Percentiles rank a stretch among this genome's conserved stretches.
These are phyloP conservation scores for Drosophila arawakana DNA, from an alignment of 1,140 invertebrate species.

Conservation along the genomic window DNA sequence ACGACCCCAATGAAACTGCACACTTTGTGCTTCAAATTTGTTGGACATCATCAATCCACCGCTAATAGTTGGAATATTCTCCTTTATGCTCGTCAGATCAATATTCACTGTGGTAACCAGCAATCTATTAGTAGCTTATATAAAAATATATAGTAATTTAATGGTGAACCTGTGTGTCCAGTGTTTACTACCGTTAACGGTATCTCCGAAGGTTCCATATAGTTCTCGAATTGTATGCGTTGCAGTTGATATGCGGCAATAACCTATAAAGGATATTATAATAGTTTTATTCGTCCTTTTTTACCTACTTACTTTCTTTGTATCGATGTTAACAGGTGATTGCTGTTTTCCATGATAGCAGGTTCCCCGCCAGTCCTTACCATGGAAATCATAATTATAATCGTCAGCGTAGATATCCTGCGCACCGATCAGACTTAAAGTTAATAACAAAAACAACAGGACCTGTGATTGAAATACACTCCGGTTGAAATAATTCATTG, in stretches of 20 bases:
- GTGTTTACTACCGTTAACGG: constrained; percentile 58
- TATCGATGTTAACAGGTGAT: constrained; percentile 52
- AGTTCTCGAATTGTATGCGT: constrained; percentile 56
- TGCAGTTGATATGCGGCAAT: too few species aligned
- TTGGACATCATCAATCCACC: constrained; percentile 86
- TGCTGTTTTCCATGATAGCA: constrained; percentile 46
- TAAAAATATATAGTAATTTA: not conserved
- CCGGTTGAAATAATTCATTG: constrained; percentile 31
- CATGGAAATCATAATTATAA: constrained; percentile 68
- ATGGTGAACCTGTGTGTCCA: constrained; percentile 58
- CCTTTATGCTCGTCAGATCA: constrained; percentile 40
- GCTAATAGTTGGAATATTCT: constrained; percentile 86
- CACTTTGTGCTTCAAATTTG: constrained; percentile 87
- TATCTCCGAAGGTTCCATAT: constrained; percentile 40
- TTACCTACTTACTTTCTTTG: constrained; percentile 33
- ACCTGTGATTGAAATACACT: constrained; percentile 3
- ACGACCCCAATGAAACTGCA: constrained; percentile 89
- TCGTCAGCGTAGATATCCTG: constrained; percentile 23
- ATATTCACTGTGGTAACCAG: constrained; percentile 45
- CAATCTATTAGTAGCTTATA: not conserved
- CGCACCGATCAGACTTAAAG: constrained; percentile 6
- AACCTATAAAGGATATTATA: too few species aligned
- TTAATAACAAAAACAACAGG: constrained; percentile 25
- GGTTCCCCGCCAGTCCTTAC: constrained; percentile 59
- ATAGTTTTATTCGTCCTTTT: too few species aligned